Conservation (phyloP, 2,113 vertebrate genomes). For the Mesoclemmys tuberculata region DNA sequence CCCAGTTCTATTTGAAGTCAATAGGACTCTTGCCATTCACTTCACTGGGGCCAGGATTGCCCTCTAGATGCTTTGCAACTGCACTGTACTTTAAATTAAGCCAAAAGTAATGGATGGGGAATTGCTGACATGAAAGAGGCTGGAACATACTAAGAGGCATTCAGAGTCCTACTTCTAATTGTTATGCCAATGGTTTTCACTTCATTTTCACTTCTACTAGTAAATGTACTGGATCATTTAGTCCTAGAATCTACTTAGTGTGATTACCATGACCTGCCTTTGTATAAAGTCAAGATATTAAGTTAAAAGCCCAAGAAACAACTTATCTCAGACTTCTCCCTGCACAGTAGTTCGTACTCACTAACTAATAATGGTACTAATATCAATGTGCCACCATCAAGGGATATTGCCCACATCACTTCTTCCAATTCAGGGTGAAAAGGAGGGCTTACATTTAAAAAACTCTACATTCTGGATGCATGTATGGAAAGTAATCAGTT, state of each 20-base stretch:
- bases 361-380: no score
- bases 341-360: background rate
- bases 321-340: background rate
- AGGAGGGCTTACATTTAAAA: background rate
- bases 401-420: background rate
- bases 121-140: background rate
- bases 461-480: background rate
- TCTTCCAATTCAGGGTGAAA: background rate
- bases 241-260: background rate
- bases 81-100: background rate
- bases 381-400: background rate
- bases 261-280: background rate
- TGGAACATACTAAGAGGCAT: background rate
- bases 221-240: background rate
- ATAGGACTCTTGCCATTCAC: background rate
- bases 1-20: background rate
- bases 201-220: background rate
- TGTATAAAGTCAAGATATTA: background rate
- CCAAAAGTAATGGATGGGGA: background rate
- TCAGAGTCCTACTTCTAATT: background rate
- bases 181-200: background rate
- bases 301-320: background rate
- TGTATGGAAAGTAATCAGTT: background rate
- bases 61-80: background rate
- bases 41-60: background rate